These are phyloP conservation scores for Drosophila subobscura DNA, from an alignment of 1,140 invertebrate species.

Conservation along the genomic window DNA sequence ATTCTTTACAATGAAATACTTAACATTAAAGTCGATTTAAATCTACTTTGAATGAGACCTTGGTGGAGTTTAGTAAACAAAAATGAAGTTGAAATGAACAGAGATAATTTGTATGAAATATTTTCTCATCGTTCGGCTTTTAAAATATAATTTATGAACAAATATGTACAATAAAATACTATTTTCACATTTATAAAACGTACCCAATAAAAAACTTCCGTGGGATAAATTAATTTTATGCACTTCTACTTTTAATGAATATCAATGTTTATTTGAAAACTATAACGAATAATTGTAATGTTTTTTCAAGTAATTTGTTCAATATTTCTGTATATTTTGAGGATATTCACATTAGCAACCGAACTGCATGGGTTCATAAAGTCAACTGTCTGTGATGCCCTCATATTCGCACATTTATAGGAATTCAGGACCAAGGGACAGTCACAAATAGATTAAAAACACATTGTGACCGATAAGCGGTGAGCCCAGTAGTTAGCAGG, in stretches of 20 bases:
- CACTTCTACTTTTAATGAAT: no score
- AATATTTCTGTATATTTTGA: not conserved
- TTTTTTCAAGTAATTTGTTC: not conserved
- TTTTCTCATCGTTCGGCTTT: no score
- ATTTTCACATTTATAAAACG: not conserved
- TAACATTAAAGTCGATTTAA: no score
- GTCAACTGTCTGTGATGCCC: conserved; percentile 43
- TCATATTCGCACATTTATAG: conserved; percentile 33
- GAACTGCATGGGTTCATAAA: conserved; percentile 11
- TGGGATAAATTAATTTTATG: not conserved
- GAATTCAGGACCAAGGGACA: not conserved
- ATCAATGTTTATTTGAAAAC: no score
- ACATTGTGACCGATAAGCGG: conserved; percentile 45
- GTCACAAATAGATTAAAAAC: conserved; percentile 65
- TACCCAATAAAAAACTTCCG: not conserved
- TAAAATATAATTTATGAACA: no score
- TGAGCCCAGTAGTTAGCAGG: conserved; percentile 23
- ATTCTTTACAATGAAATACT: not conserved
- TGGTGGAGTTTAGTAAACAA: no score
- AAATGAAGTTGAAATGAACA: no score
- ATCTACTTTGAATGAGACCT: no score
- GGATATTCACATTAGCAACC: conserved; percentile 13
- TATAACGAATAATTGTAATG: no score
- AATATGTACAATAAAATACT: no score
- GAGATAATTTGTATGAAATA: no score